These are phyloP conservation scores for Papilio helenus DNA, from an alignment of 1,140 invertebrate species.

Conservation along the genomic window DNA sequence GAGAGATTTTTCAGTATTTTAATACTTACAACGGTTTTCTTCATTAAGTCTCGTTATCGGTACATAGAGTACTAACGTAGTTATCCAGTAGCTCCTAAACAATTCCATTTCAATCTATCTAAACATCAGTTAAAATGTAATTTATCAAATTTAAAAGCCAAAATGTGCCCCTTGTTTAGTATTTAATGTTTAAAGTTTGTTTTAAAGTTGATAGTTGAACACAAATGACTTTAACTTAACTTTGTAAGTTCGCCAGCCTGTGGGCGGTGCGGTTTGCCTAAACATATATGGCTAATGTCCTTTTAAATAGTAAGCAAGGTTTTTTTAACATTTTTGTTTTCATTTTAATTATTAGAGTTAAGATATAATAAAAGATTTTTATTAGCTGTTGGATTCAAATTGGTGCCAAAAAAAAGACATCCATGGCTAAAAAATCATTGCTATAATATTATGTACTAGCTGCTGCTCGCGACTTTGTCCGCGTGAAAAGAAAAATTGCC, in stretches of 20 bases:
- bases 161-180: neutral
- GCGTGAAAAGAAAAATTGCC: too few relatives aligned
- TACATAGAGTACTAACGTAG: too few relatives aligned
- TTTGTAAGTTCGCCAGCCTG: conserved; percentile 1
- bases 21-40: neutral
- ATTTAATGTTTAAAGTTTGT: conserved; percentile 9
- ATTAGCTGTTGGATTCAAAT: too few relatives aligned
- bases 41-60: too few relatives aligned
- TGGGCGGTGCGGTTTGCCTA: conserved; percentile 5
- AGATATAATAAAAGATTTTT: too few relatives aligned
- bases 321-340: neutral
- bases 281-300: conserved; percentile 7
- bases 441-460: too few relatives aligned
- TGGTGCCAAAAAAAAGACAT: too few relatives aligned
- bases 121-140: neutral
- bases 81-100: too few relatives aligned
- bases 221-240: conserved; percentile 10
- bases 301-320: neutral
- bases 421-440: too few relatives aligned
- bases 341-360: neutral
- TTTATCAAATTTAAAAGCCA: neutral
- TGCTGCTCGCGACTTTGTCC: too few relatives aligned
- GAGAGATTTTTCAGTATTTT: neutral
- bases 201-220: neutral
- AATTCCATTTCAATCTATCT: neutral